phyloP scores from a whole-genome alignment of 2,113 vertebrate genomes.

The Ictidomys tridecemlineatus region DNA sequence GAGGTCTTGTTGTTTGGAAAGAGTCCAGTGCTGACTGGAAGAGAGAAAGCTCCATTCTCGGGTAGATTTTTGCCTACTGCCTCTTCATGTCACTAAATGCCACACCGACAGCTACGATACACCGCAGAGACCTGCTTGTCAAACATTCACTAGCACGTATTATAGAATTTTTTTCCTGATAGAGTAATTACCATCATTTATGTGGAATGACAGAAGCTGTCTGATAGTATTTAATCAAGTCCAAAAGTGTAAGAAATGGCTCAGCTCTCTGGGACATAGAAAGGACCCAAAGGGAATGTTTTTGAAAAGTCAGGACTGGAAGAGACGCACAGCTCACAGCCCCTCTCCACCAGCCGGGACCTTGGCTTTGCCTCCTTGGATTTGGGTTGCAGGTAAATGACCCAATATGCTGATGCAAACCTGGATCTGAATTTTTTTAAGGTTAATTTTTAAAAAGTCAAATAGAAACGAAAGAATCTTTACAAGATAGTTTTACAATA shows the following conservation, averaged over 20 bases:
- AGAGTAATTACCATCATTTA: slow-evolving; percentile 58
- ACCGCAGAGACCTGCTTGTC: slow-evolving; percentile 64
- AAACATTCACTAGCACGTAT: slow-evolving; percentile 25
- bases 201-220: slow-evolving; percentile 64
- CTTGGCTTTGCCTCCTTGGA: neutral
- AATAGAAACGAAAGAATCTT: neutral
- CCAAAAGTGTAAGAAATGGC: slow-evolving; percentile 42
- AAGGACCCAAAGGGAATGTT: slow-evolving; percentile 37
- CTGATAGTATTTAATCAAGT: slow-evolving; percentile 63
- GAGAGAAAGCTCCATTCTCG: neutral
- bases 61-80: neutral
- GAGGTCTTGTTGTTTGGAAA: neutral
- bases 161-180: slow-evolving; percentile 62
- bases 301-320: slow-evolving; percentile 6
- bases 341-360: neutral
- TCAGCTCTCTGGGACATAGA: neutral
- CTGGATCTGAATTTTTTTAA: neutral
- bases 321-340: neutral
- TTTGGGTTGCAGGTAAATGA: neutral
- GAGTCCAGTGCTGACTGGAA: neutral
- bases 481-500: slow-evolving; percentile 29
- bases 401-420: neutral
- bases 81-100: slow-evolving; percentile 13
- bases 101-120: neutral
- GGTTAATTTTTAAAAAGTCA: slow-evolving; percentile 20